Base-by-base conservation (phyloP, 2,797 vertebrate species). In the Lacerta viridis region DNA sequence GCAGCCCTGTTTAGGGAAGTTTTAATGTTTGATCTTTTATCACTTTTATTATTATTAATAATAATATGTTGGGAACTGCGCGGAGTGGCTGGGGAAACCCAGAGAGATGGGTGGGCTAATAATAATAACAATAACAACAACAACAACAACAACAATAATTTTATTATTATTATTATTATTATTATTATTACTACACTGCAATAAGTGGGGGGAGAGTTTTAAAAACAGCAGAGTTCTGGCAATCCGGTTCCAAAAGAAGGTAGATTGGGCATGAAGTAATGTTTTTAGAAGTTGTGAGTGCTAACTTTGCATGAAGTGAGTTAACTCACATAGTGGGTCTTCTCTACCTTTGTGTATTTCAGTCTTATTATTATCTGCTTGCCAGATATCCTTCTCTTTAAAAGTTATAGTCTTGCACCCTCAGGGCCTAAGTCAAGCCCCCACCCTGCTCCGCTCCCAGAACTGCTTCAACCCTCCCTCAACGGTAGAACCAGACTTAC, bases 401-500 rank as follows among this genome's bases (percentile, higher is more conserved):
- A 33, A 80, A 84, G 66, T 18, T 36, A 72, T 27, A 43, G 2
- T 7, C 29, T 64, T 23, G 41, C 20, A 17, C 39, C 36, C 27
- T 59, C 39, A 33, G 81, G 25, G 5, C 5, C 7, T 3, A 8
- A 69, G 41, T 3, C 36, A 7, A 3, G 25, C n/a, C 13, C 15
- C 72, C 72, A 8, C 3, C 3, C 77, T 36, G 69, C 25, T 66
- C 18, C 5, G 13, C 39, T 72, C 20, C 33, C 3, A 17, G 11
- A 41, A 39, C 55, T 10, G 2, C 61, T 17, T 46, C 46, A 71
- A 88, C 15, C 29, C 29, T 1, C 50, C 55, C 29, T 8, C 50
- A 61, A 25, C 0, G 20, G 50, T 20, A 64, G 64, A 84, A n/a
- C 20, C 55, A 80, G 50, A 92, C 86, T 90, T 74, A 36, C 91